A percentile compares a stretch with the other conserved stretches of the same genome.
These are phyloP conservation scores for Dromaius novaehollandiae DNA, from an alignment of 2,113 vertebrate genomes.

Conservation along the genomic window DNA sequence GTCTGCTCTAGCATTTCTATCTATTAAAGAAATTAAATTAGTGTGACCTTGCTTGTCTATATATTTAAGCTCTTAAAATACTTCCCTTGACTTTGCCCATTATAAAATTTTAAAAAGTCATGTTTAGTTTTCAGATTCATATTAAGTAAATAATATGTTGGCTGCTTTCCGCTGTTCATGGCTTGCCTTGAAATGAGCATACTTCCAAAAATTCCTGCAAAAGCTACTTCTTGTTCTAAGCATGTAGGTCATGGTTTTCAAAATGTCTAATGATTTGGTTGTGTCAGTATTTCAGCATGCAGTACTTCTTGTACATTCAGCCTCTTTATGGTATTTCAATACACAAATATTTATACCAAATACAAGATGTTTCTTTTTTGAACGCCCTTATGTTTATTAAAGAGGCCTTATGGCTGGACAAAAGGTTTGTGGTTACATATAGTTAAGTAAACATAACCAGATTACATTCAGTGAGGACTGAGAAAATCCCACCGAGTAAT, in stretches of 20 bases:
- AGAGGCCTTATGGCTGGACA: not conserved
- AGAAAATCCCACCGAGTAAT: not conserved
- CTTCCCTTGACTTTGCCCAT: not conserved
- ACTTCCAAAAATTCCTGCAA: not conserved
- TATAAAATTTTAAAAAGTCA: conserved; percentile 16
- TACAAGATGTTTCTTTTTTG: not conserved
- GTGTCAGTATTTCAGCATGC: not conserved
- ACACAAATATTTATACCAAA: not conserved
- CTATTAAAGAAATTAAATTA: not conserved
- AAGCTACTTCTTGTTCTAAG: not conserved
- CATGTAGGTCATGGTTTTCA: not conserved
- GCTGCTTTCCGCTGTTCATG: not conserved
- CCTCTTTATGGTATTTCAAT: not conserved
- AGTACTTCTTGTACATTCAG: not conserved
- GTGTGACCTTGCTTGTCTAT: not conserved
- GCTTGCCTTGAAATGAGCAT: not conserved
- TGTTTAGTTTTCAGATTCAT: not conserved
- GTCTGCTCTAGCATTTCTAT: not conserved
- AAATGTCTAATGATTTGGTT: not conserved
- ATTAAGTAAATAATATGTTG: conserved; percentile 13
- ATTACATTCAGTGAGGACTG: not conserved
- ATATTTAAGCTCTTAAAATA: not conserved
- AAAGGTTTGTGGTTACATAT: not conserved
- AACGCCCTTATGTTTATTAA: not conserved
- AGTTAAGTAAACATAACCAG: not conserved